Evolutionary conservation across 2,113 vertebrate genomes (phyloP).

Genomic region (Archocentrus centrarchus): DNA sequence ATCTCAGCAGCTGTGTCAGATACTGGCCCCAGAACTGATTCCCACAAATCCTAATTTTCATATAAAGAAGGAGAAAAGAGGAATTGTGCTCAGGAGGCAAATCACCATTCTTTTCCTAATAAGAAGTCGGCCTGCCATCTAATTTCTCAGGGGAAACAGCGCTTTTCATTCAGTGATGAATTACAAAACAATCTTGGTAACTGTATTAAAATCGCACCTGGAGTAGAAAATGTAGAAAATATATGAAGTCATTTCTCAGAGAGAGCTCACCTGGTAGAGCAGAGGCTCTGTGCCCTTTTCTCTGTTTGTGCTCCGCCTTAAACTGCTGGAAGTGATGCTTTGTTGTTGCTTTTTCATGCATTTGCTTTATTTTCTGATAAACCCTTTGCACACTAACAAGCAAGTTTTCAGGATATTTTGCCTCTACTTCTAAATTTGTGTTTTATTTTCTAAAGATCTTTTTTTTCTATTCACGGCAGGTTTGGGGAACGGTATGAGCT

Average conservation of each 20-base stretch:
- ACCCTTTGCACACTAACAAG: background rate
- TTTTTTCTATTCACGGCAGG: no score
- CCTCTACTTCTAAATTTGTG: background rate
- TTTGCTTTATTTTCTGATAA: background rate
- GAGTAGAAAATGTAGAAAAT: slow-evolving; percentile 15
- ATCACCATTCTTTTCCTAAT: background rate
- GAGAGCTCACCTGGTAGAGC: background rate
- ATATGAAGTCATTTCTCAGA: slow-evolving; percentile 19
- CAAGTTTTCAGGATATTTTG: background rate
- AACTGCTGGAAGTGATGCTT: background rate
- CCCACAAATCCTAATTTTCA: background rate
- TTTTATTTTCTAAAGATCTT: background rate
- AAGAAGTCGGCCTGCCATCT: background rate
- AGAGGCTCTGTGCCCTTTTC: background rate
- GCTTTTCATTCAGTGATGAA: slow-evolving; percentile 13
- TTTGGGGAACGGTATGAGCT: no score
- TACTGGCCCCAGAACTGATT: background rate
- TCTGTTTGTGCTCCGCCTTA: background rate
- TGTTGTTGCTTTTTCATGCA: background rate
- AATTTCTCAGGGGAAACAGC: slow-evolving; percentile 20
- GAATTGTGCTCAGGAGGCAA: background rate
- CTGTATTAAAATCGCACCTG: slow-evolving; percentile 25
- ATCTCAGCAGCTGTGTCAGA: background rate
- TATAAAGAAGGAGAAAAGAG: background rate
- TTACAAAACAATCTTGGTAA: slow-evolving; percentile 21